A percentile compares a stretch with the other conserved stretches of the same genome.
These are phyloP conservation scores for Sicus ferrugineus DNA, from an alignment of 2,888 invertebrate species.

Conservation along the genomic window DNA sequence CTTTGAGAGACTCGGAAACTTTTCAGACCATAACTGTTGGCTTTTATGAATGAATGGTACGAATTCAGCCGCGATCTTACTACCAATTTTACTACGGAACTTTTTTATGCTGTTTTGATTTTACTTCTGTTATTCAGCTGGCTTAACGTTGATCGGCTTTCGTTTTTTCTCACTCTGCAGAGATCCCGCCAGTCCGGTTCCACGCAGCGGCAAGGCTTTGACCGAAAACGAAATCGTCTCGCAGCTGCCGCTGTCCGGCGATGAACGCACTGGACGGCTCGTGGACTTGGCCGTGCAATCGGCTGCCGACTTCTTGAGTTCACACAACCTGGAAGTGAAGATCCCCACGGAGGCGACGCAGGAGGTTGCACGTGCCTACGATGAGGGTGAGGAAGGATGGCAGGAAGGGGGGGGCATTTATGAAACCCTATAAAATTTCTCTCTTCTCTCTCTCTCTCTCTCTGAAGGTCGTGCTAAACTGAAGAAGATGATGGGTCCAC, in stretches of 20 bases:
- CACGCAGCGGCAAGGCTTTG: constrained; percentile 61
- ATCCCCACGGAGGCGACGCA: constrained; percentile 73
- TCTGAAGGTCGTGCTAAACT: constrained; percentile 76
- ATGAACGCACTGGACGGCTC: constrained; percentile 68
- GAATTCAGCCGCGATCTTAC: not conserved
- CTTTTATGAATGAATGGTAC: not conserved
- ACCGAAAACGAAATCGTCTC: constrained; percentile 67
- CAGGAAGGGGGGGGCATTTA: too few species aligned
- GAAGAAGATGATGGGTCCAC: constrained; percentile 76
- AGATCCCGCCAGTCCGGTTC: constrained; percentile 57
- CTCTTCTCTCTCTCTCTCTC: not conserved
- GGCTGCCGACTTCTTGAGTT: constrained; percentile 68
- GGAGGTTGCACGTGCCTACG: constrained; percentile 75
- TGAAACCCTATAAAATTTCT: too few species aligned
- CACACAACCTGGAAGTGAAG: constrained; percentile 74
- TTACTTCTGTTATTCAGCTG: not conserved
- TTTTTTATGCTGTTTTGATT: not conserved
- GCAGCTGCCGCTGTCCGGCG: constrained; percentile 66
- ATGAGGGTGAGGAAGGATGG: constrained; percentile 73
- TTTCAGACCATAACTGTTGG: not conserved
- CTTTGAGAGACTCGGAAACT: not conserved
- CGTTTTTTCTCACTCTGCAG: constrained; percentile 47
- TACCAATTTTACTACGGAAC: not conserved
- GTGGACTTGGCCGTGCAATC: constrained; percentile 69
- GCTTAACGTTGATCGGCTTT: not conserved